These are phyloP conservation scores for Noctua fimbriata DNA, from an alignment of 2,888 invertebrate species.

Conservation along the genomic window DNA sequence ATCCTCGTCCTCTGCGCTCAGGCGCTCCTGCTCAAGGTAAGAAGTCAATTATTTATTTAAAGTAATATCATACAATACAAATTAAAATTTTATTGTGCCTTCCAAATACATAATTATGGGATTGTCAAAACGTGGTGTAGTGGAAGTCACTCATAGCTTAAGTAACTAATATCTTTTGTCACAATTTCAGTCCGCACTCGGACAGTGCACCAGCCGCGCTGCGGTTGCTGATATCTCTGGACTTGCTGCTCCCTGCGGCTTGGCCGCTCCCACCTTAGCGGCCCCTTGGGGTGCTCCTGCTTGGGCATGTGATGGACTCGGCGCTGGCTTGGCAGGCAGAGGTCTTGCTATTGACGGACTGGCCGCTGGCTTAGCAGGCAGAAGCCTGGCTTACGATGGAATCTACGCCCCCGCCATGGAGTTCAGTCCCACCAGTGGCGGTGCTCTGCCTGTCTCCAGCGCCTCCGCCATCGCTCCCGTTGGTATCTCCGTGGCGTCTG, in stretches of 20 bases:
- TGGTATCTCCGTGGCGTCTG: no score
- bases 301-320: constrained; percentile 10
- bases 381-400: neutral
- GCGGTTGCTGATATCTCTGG: constrained; percentile 3
- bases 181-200: neutral
- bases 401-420: no score
- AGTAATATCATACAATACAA: no score
- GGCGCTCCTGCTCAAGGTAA: neutral
- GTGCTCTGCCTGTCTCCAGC: no score
- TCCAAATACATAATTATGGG: no score
- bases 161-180: neutral
- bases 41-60: neutral
- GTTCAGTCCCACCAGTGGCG: no score
- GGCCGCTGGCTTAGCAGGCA: neutral
- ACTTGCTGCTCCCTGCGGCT: constrained; percentile 22
- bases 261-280: neutral
- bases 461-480: no score
- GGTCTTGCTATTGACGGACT: no score
- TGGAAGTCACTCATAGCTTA: neutral
- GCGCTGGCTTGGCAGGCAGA: no score
- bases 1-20: constrained; percentile 66
- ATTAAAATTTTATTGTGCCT: neutral
- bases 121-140: no score
- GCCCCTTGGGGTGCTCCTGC: neutral
- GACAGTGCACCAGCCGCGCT: neutral